Base-by-base conservation (phyloP, 1,140 invertebrate genomes). In the Trypoxylus dichotomus region DNA sequence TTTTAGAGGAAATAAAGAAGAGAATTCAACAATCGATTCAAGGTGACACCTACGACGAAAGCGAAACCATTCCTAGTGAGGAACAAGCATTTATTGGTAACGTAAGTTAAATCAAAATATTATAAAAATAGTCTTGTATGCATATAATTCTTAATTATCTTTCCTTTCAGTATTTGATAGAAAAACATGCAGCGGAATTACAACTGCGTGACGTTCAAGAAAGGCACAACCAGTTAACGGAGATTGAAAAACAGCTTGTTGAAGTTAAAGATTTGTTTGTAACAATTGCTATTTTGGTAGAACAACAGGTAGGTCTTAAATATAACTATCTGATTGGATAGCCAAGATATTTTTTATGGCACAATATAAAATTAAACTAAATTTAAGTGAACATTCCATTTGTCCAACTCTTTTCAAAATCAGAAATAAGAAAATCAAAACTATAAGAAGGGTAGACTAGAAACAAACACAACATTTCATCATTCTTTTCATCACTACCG, bases 201-300 rank as follows among this genome's bases (percentile, higher is more conserved):
- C 91, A 92, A 79, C 87, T 97, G 82, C 92, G 92, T 76, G 95
- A 96, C 80, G 93, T 96, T 80, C 91, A 96, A 89, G 93, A 91
- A 78, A 89, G 95, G 76, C 95, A 96, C 84, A 90, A 91, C 78
- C 94, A 96, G 87, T 91, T 97, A 80, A 87, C 94, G 77, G 94
- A 95, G 86, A 88, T 96, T 75, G 96, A 97, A 89, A 93, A 90
- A 80, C 92, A 93, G 80, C 91, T 97, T 79, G 86, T 86, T 79
- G 94, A 96, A 86, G 88, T 97, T 60, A 91, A 91, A 85, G 94
- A 96, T 81, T 92, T 97, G 88, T 97, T 97, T 88, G 87, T 91
- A 82, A 92, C 95, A 86, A 91, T 95, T 85, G 92, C 93, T 43
- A 91, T 93, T 85, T 87, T 94, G 32, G 90, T 95, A 24, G 92